Conservation (phyloP, 2,797 vertebrate genomes). For the Jordanella pulchra region DNA sequence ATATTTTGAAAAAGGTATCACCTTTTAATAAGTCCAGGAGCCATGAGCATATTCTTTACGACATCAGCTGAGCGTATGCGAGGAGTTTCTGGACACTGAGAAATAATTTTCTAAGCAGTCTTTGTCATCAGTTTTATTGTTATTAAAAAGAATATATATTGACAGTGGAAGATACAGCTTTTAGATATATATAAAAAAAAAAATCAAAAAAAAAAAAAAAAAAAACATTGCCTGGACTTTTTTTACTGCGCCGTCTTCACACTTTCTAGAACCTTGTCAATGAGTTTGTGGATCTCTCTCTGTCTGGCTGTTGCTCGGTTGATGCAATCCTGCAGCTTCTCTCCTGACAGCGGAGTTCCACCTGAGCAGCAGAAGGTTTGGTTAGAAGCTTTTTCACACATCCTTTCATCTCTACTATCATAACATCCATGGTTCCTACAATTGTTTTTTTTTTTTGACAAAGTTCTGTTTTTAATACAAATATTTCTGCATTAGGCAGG, state of each 20-base stretch:
- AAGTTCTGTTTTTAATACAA: neutral
- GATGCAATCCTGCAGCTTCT: slow-evolving; percentile 94
- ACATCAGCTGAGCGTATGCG: slow-evolving; percentile 63
- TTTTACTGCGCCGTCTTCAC: slow-evolving; percentile 72
- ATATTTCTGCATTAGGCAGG: neutral
- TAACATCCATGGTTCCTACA: neutral
- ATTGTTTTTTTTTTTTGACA: neutral
- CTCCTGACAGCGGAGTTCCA: slow-evolving; percentile 80
- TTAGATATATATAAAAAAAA: slow-evolving; percentile 79
- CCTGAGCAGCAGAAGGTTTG: slow-evolving; percentile 43
- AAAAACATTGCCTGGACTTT: slow-evolving; percentile 55
- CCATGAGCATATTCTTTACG: slow-evolving; percentile 76
- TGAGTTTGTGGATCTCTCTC: slow-evolving; percentile 88
- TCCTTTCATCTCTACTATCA: neutral
- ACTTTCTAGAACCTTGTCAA: slow-evolving; percentile 87
- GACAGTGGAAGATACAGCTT: slow-evolving; percentile 94
- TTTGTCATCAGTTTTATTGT: slow-evolving; percentile 92
- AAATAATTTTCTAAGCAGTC: slow-evolving; percentile 87
- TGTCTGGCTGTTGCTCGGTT: slow-evolving; percentile 86
- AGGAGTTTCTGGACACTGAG: slow-evolving; percentile 83
- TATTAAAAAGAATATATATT: slow-evolving; percentile 90
- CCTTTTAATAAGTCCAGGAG: slow-evolving; percentile 75
- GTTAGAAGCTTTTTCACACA: neutral
- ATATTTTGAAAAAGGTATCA: slow-evolving; percentile 78
- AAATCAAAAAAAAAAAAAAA: slow-evolving; percentile 53